Evolutionary conservation across 1,140 invertebrate species (phyloP).

Genomic region (Eriocheir sinensis): DNA sequence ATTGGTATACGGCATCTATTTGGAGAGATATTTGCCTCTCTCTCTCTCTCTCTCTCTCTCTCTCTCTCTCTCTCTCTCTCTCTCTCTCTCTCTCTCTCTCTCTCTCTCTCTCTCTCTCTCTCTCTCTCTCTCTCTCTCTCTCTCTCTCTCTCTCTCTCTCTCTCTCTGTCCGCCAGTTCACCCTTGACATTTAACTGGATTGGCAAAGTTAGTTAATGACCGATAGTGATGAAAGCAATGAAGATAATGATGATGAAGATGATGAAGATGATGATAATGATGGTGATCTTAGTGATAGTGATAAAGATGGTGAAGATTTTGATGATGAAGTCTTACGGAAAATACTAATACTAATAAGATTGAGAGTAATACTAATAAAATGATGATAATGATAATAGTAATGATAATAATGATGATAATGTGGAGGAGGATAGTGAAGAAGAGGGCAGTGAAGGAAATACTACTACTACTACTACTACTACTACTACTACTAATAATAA

Average conservation of each 20-base stretch:
- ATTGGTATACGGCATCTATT: background rate
- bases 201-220: too few species aligned
- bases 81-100: background rate
- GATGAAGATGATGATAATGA: too few species aligned
- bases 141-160: background rate
- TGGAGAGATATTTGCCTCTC: slow-evolving; percentile 3
- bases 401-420: background rate
- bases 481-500: background rate
- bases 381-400: background rate
- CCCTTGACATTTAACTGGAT: too few species aligned
- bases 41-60: slow-evolving; percentile 17
- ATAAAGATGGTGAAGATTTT: too few species aligned
- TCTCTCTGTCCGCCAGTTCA: background rate
- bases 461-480: too few species aligned
- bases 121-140: background rate
- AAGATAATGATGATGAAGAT: too few species aligned
- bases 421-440: slow-evolving; percentile 20
- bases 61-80: slow-evolving; percentile 4
- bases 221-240: too few species aligned
- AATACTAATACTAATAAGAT: slow-evolving; percentile 7
- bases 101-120: slow-evolving; percentile 20
- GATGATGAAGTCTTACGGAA: too few species aligned
- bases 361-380: too few species aligned
- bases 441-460: background rate
- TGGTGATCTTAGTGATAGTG: too few species aligned